Evolutionary conservation across 2,113 vertebrate genomes (phyloP), one percentile per base, ranked within the genome.

Genomic region (Hippocampus comes): DNA sequence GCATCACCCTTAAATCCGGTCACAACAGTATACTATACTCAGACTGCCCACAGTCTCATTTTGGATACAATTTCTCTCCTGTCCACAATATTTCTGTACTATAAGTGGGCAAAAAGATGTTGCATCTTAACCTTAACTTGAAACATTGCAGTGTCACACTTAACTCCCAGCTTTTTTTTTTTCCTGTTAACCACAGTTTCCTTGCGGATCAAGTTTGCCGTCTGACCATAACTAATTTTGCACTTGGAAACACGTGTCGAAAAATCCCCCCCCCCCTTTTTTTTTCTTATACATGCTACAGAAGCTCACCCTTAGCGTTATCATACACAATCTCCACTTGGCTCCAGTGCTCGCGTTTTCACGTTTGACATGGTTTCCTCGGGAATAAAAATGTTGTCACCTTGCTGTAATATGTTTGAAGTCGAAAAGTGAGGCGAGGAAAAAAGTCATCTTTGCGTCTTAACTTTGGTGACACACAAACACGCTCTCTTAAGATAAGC

Each of bases 381-480:
- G 0, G 15, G 11, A 27, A 30, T 34, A 34, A 17, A 38, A 61
- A 30, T 34, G 18, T 61, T n/a, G 59, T 30, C 57, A 14, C 23
- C 57, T 7, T 17, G 2, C 57, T 27, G 25, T 60, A 60, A 60
- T 60, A 30, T 60, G 25, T 61, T 20, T 18, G 17, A 34, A 61
- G 59, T 30, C 27, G 59, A 18, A 61, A 60, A 34, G 25, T 27
- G 25, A 34, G 27, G 27, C 2, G 14, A 60, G 48, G 17, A 6
- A 38, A 65, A 27, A 49, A 66, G n/a, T 73, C 60, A 80, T 60
- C 68, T 73, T 74, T 74, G 70, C 56, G 76, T 75, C 51, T 65
- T 51, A 85, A 82, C 73, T 87, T 84, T 74, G 64, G 65, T 60
- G 63, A 79, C 73, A 64, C 63, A 67, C 71, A 77, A 64, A 72